Evolutionary conservation across 2,113 vertebrate genomes (phyloP).

Genomic region (Myodes glareolus): DNA sequence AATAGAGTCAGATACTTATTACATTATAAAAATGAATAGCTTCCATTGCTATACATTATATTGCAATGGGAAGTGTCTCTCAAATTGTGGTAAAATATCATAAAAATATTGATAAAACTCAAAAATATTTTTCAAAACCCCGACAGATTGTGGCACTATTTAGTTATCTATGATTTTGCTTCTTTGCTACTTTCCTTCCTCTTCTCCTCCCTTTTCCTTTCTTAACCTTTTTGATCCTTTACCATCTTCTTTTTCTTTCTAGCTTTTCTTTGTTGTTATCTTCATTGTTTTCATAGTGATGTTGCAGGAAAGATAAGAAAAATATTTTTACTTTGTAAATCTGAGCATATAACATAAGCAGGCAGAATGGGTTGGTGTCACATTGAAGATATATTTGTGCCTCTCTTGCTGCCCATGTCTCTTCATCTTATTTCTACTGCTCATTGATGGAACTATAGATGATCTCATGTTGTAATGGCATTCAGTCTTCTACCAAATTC

Average conservation of each 20-base stretch:
- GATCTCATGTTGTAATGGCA: background rate
- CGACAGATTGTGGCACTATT: background rate
- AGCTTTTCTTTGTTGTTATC: background rate
- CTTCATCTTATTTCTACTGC: background rate
- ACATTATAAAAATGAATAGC: background rate
- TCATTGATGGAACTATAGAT: background rate
- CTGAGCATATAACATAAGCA: background rate
- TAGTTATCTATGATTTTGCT: rapidly evolving
- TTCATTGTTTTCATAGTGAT: background rate
- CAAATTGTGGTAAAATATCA: background rate
- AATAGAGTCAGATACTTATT: background rate
- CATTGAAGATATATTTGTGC: background rate
- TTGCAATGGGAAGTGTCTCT: background rate
- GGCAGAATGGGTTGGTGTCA: background rate
- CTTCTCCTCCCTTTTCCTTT: background rate
- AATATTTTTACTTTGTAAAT: background rate
- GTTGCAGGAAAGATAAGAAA: background rate
- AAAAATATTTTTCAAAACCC: background rate
- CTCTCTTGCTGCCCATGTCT: background rate
- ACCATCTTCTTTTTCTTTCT: too few species aligned
- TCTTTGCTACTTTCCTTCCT: background rate
- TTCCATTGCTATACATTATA: background rate
- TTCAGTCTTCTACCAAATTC: background rate
- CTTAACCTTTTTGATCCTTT: too few species aligned
- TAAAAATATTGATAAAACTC: background rate